Percentiles rank a stretch among this genome's conserved stretches.
phyloP scores from a whole-genome alignment of 2,113 vertebrate genomes.

The Lasiurus borealis region DNA sequence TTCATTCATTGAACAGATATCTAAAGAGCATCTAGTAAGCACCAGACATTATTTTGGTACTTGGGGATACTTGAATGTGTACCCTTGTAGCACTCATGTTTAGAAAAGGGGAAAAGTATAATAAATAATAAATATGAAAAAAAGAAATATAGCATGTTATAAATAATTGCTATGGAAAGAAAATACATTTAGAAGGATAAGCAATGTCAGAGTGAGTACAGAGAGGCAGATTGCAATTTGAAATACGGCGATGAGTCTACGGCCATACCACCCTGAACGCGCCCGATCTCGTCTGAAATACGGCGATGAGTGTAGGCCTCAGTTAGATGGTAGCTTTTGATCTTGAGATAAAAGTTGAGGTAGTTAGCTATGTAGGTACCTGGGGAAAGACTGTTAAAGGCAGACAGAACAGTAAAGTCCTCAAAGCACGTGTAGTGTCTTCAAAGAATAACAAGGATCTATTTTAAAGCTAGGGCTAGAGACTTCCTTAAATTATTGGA shows the following conservation, averaged over 20 bases:
- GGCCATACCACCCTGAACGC: no score
- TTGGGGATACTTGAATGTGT: neutral
- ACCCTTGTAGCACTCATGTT: neutral
- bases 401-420: neutral
- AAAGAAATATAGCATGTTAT: neutral
- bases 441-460: conserved; percentile 2
- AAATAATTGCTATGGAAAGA: neutral
- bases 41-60: neutral
- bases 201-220: neutral
- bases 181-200: conserved; percentile 3
- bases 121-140: conserved; percentile 23
- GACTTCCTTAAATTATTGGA: neutral
- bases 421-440: neutral
- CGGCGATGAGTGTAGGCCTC: neutral
- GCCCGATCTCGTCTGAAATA: no score
- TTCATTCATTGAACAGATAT: conserved; percentile 4
- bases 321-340: conserved; percentile 15
- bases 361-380: neutral
- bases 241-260: no score
- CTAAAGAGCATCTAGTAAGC: neutral
- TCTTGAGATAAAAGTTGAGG: conserved; percentile 31
- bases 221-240: conserved; percentile 1
- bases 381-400: neutral
- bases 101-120: conserved; percentile 9
- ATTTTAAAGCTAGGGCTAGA: conserved; percentile 20